phyloP scores from a whole-genome alignment of 2,113 vertebrate species.

The Chloroceryle aenea region DNA sequence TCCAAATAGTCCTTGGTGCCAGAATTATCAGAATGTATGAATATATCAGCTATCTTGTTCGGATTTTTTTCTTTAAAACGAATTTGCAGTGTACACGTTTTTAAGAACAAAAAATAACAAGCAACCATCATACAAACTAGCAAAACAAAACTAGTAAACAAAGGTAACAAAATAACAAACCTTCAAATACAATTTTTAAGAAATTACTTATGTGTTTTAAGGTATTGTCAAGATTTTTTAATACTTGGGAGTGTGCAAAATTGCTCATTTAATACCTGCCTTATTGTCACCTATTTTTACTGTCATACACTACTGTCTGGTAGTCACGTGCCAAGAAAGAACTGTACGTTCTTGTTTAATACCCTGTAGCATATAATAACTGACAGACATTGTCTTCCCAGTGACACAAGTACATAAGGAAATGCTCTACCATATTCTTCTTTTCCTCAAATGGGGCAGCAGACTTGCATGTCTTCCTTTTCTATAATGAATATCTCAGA shows the following conservation, averaged over 20 bases:
- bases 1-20: background rate
- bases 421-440: background rate
- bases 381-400: background rate
- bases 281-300: background rate
- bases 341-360: background rate
- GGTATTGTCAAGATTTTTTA: background rate
- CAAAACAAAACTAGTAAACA: background rate
- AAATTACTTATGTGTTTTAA: background rate
- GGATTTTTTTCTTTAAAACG: background rate
- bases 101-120: background rate
- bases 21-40: background rate
- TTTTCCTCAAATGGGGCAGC: background rate
- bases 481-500: background rate
- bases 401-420: background rate
- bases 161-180: background rate
- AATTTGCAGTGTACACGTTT: background rate
- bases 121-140: background rate
- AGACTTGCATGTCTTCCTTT: background rate
- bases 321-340: background rate
- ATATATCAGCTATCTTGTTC: background rate
- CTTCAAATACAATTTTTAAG: background rate
- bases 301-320: background rate
- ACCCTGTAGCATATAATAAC: background rate
- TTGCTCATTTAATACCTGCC: background rate
- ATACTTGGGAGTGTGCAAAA: background rate